Percentiles rank a stretch among this genome's conserved stretches.
Conservation (phyloP, 2,113 vertebrate genomes). For the Epinephelus fuscoguttatus region DNA sequence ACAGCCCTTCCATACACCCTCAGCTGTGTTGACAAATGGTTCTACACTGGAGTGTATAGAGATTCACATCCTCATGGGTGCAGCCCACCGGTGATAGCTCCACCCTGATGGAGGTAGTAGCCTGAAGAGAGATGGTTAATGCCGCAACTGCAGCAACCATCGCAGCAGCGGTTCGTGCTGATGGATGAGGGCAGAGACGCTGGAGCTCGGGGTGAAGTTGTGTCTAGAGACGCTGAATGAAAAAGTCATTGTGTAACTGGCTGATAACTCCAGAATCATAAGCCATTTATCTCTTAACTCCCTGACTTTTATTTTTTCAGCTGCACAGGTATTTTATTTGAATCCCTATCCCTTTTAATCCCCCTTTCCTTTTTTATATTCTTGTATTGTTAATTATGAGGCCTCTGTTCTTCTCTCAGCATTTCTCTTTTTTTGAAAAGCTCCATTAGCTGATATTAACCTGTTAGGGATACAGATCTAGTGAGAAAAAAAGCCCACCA, state of each 20-base stretch:
- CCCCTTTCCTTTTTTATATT: not conserved
- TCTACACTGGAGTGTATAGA: slow-evolving; percentile 25
- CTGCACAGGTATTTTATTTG: not conserved
- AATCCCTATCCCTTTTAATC: not conserved
- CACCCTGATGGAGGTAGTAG: slow-evolving; percentile 63
- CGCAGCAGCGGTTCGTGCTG: slow-evolving; percentile 48
- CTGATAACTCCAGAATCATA: slow-evolving; percentile 43
- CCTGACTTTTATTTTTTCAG: slow-evolving; percentile 6
- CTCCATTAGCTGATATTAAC: slow-evolving; percentile 52
- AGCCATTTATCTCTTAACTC: slow-evolving; percentile 44
- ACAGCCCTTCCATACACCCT: slow-evolving; percentile 37
- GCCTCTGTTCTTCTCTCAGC: not conserved
- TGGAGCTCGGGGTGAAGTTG: slow-evolving; percentile 35
- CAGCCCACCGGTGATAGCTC: slow-evolving; percentile 52
- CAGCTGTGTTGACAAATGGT: slow-evolving; percentile 64
- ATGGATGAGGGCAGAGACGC: slow-evolving; percentile 67
- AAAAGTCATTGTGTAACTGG: slow-evolving; percentile 32
- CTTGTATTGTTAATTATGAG: not conserved
- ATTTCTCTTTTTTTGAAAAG: slow-evolving; percentile 46
- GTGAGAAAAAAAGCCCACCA: slow-evolving; percentile 20
- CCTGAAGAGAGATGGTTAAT: slow-evolving; percentile 67
- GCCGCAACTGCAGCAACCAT: slow-evolving; percentile 44
- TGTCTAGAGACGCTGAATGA: slow-evolving; percentile 26
- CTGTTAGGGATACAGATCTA: slow-evolving; percentile 36
- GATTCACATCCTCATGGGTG: slow-evolving; percentile 55